Percentiles rank a stretch among this genome's conserved stretches.
Evolutionary conservation across 2,797 vertebrate genomes (phyloP).

Genomic region (Darevskia nairensis): DNA sequence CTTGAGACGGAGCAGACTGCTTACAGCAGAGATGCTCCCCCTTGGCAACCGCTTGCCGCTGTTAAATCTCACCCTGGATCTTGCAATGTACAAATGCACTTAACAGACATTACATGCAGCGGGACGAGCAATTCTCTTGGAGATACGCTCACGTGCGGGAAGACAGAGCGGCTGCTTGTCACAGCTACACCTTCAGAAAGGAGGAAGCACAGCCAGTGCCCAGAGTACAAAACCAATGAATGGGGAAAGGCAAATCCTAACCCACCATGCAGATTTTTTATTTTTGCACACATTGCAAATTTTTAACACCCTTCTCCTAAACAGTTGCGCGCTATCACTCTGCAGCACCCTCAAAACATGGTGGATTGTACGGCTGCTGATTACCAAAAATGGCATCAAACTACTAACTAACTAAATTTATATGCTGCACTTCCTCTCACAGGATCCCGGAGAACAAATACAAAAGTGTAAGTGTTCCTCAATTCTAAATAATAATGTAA

Average conservation of each 20-base stretch:
- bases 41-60: neutral
- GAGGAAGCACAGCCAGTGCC: neutral
- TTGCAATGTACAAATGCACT: slow-evolving; percentile 14
- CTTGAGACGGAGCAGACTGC: neutral
- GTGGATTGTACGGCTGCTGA: neutral
- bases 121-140: neutral
- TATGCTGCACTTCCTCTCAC: no score
- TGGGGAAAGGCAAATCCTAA: neutral
- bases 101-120: neutral
- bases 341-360: neutral
- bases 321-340: neutral
- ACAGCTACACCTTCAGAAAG: neutral
- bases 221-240: slow-evolving; percentile 11
- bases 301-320: neutral
- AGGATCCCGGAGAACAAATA: no score
- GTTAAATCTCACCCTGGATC: slow-evolving; percentile 40
- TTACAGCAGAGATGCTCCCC: slow-evolving; percentile 23
- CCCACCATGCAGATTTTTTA: neutral
- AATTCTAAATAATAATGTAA: neutral
- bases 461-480: neutral
- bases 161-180: neutral
- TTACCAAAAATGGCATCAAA: neutral
- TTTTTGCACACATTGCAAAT: neutral
- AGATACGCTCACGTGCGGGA: neutral
- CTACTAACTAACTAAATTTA: no score